A percentile compares a stretch with the other conserved stretches of the same genome.
phyloP scores from a whole-genome alignment of 30 jellyfish, hydroid and myxozoan genomes.

The Hydractinia symbiolongicarpus region DNA sequence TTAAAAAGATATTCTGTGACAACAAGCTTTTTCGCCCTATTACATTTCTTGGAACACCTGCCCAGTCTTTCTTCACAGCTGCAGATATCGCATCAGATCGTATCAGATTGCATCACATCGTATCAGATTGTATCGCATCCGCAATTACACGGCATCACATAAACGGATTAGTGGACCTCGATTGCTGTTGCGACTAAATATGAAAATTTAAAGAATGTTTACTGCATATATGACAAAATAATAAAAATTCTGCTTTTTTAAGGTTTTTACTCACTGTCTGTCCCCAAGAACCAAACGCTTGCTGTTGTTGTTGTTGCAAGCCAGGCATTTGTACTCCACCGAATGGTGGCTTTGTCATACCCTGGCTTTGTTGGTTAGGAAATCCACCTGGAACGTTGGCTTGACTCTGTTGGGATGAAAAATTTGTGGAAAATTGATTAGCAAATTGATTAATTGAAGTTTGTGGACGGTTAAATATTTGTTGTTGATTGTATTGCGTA shows the following conservation, averaged over 20 bases:
- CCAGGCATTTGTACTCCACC: constrained; percentile 43
- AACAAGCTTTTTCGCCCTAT: not conserved
- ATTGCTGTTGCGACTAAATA: constrained; percentile 10
- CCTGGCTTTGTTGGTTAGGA: constrained; percentile 5
- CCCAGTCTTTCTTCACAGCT: too few relatives aligned
- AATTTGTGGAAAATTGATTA: constrained; percentile 29
- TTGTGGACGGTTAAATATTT: not conserved
- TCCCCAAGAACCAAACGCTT: constrained; percentile 65
- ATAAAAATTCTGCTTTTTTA: not conserved
- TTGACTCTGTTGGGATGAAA: not conserved
- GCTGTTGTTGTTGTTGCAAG: constrained; percentile 44
- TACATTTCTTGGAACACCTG: not conserved
- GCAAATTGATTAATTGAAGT: constrained; percentile 14
- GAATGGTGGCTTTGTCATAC: constrained; percentile 1
- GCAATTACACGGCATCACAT: constrained; percentile 8
- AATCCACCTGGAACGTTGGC: constrained; percentile 17
- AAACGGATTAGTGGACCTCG: constrained; percentile 24
- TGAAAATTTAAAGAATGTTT: not conserved
- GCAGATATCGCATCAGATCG: not conserved
- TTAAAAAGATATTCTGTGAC: not conserved
- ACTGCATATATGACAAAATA: not conserved
- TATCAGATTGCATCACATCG: not conserved
- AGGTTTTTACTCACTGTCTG: not conserved
- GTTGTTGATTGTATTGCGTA: constrained; percentile 6
- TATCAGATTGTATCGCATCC: not conserved